phyloP scores from a whole-genome alignment of 2,888 invertebrate genomes.

The Spicauda simplicius region DNA sequence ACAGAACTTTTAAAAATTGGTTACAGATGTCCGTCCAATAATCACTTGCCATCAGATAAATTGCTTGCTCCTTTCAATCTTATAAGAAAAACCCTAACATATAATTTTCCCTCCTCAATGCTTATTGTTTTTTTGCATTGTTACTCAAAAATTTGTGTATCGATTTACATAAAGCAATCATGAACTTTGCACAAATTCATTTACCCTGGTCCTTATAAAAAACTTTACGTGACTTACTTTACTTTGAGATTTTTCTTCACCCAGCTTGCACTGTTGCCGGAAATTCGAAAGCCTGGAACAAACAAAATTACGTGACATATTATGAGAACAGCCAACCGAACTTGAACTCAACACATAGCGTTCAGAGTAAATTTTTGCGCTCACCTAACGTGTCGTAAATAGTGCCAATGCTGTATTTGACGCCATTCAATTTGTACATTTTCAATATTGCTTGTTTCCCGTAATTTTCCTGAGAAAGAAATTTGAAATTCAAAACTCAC shows the following conservation, averaged over 20 bases:
- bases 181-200: neutral
- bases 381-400: constrained; percentile 57
- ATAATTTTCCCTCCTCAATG: no score
- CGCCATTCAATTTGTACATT: constrained; percentile 56
- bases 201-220: neutral
- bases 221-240: constrained; percentile 52
- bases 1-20: no score
- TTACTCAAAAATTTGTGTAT: no score
- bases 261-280: constrained; percentile 73
- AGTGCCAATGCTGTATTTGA: constrained; percentile 65
- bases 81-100: no score
- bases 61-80: no score
- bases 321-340: constrained; percentile 1
- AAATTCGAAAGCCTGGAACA: constrained; percentile 57
- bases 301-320: constrained; percentile 11
- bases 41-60: no score
- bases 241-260: constrained; percentile 59
- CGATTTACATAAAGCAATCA: neutral
- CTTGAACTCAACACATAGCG: neutral
- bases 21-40: no score
- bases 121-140: no score
- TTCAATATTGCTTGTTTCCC: constrained; percentile 68
- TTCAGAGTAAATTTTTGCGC: constrained; percentile 24
- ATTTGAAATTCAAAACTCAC: constrained; percentile 51
- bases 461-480: constrained; percentile 69